Conservation (phyloP, 2,797 vertebrate species). For the Melopsittacus undulatus region DNA sequence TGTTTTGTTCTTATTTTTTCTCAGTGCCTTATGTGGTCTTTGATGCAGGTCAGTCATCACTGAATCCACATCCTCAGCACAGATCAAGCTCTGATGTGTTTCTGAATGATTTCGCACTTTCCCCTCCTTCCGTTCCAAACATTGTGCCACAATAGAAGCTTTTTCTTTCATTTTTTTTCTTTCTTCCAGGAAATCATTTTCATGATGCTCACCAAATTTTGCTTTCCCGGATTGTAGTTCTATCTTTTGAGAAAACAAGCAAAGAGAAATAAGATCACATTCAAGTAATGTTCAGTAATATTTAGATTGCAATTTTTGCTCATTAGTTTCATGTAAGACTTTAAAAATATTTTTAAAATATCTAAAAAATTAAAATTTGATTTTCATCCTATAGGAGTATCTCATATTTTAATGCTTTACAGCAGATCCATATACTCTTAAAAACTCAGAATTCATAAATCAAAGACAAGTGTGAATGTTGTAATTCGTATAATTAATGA, state of each 20-base stretch:
- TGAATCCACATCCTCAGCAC: conserved; percentile 27
- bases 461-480: not conserved
- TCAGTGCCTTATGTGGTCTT: conserved; percentile 18
- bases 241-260: conserved; percentile 52
- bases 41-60: not conserved
- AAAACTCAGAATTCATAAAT: not conserved
- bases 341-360: not conserved
- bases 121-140: conserved; percentile 71
- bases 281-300: not conserved
- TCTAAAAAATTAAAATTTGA: not conserved
- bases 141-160: conserved; percentile 63
- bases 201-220: not conserved
- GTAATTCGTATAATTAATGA: not conserved
- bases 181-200: conserved; percentile 9
- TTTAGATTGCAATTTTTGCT: not conserved
- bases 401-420: not conserved
- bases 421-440: not conserved
- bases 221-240: conserved; percentile 48
- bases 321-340: not conserved
- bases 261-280: not conserved
- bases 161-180: conserved; percentile 64
- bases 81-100: conserved; percentile 54
- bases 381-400: not conserved
- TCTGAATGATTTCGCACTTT: conserved; percentile 33
- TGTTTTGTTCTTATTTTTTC: conserved; percentile 57